Evolutionary conservation across 1,140 invertebrate genomes (phyloP).

Genomic region (Pseudomyrmex dendroicus): DNA sequence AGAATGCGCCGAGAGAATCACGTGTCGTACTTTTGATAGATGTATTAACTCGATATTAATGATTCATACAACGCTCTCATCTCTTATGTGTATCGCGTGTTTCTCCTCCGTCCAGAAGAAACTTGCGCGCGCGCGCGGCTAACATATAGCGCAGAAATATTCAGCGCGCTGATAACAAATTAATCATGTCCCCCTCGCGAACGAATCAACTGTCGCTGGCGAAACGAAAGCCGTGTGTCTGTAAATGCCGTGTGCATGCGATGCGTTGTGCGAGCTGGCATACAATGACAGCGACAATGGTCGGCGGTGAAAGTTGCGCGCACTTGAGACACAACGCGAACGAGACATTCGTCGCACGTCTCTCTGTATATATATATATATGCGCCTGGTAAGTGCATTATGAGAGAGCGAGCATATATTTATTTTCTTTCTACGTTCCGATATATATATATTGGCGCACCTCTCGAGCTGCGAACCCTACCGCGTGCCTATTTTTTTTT

Average conservation of each 20-base stretch:
- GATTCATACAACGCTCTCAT: constrained; percentile 5
- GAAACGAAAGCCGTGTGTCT: constrained; percentile 63
- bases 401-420: constrained; percentile 56
- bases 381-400: constrained; percentile 15
- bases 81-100: constrained; percentile 7
- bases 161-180: constrained; percentile 19
- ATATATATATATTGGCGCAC: constrained; percentile 37
- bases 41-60: constrained; percentile 36
- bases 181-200: constrained; percentile 33
- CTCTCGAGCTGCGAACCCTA: background rate
- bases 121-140: background rate
- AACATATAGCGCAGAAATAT: constrained; percentile 1
- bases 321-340: constrained; percentile 39
- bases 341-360: constrained; percentile 57
- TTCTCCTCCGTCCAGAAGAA: constrained; percentile 9
- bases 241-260: constrained; percentile 6
- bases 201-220: constrained; percentile 50
- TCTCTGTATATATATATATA: background rate
- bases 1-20: constrained; percentile 18
- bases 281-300: constrained; percentile 68
- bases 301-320: constrained; percentile 71
- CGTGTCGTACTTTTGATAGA: constrained; percentile 4
- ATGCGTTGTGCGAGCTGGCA: constrained; percentile 48
- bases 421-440: constrained; percentile 23
- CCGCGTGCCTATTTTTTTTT: background rate